Evolutionary conservation across 2,113 vertebrate genomes (phyloP).

Genomic region (Zosterops pallidus): DNA sequence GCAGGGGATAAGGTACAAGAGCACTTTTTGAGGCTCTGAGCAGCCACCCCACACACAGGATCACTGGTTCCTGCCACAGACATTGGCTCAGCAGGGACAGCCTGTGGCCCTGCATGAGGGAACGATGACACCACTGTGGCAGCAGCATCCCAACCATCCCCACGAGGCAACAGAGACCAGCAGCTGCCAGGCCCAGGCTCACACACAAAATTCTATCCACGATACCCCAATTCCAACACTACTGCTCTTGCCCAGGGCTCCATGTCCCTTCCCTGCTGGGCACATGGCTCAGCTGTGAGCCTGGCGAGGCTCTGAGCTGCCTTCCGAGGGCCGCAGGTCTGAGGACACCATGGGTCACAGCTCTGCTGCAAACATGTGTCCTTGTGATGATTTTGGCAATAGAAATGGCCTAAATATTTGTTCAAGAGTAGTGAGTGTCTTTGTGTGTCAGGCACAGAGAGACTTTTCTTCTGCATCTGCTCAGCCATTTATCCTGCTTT

Average conservation of each 20-base stretch:
- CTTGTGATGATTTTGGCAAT: slow-evolving; percentile 30
- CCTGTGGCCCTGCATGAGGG: rapidly evolving
- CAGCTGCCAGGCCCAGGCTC: not conserved
- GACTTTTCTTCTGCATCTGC: slow-evolving; percentile 26
- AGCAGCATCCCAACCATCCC: not conserved
- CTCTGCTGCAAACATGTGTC: not conserved
- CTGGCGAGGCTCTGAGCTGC: not conserved
- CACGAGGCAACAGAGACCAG: rapidly evolving
- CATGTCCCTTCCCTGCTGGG: rapidly evolving
- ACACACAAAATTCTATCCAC: rapidly evolving
- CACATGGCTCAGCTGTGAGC: not conserved
- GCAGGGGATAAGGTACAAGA: not conserved
- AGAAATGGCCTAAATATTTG: slow-evolving; percentile 22
- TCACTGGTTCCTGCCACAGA: rapidly evolving
- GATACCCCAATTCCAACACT: rapidly evolving
- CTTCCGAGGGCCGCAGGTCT: not conserved
- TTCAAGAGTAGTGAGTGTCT: slow-evolving; percentile 16
- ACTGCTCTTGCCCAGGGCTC: rapidly evolving
- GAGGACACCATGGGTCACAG: not conserved
- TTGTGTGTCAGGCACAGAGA: slow-evolving; percentile 48
- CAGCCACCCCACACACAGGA: rapidly evolving
- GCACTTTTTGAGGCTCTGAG: rapidly evolving
- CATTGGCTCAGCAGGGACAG: not conserved
- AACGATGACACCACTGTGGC: rapidly evolving
- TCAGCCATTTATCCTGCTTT: slow-evolving; percentile 9